phyloP scores from a whole-genome alignment of 1,140 invertebrate species.

The Heliconius melpomene region DNA sequence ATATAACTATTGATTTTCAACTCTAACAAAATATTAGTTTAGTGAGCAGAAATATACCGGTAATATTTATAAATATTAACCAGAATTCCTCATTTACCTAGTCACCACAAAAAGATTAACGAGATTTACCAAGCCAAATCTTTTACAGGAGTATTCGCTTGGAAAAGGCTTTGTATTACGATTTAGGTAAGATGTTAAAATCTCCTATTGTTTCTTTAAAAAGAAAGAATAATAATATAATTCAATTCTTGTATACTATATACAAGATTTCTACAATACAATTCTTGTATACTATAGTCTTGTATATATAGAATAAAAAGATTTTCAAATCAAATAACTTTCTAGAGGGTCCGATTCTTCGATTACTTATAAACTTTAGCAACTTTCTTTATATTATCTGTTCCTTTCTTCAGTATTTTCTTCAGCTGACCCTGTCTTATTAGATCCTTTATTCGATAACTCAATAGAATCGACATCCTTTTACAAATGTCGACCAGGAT shows the following conservation, averaged over 20 bases:
- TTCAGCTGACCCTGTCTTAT: slow-evolving; percentile 25
- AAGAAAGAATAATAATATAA: too few relatives aligned
- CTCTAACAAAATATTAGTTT: not conserved
- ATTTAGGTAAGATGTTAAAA: too few relatives aligned
- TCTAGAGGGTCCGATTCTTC: not conserved
- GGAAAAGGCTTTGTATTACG: too few relatives aligned
- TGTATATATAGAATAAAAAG: not conserved
- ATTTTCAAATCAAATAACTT: not conserved
- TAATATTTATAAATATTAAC: not conserved
- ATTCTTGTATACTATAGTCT: too few relatives aligned
- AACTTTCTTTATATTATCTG: not conserved
- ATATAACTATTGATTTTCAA: not conserved
- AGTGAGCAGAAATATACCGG: not conserved
- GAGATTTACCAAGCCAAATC: not conserved
- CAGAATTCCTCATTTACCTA: not conserved
- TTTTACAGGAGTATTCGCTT: too few relatives aligned
- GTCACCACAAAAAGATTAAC: not conserved
- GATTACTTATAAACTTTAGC: not conserved
- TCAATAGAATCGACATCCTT: slow-evolving; percentile 29
- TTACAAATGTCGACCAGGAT: slow-evolving; percentile 20
- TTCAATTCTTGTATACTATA: too few relatives aligned
- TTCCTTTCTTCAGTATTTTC: slow-evolving; percentile 15
- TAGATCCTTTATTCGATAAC: slow-evolving; percentile 27
- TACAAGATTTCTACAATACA: too few relatives aligned
- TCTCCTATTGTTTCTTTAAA: too few relatives aligned